These are phyloP conservation scores for Drosophila gaucha DNA, from an alignment of 2,888 invertebrate genomes.

Conservation along the genomic window DNA sequence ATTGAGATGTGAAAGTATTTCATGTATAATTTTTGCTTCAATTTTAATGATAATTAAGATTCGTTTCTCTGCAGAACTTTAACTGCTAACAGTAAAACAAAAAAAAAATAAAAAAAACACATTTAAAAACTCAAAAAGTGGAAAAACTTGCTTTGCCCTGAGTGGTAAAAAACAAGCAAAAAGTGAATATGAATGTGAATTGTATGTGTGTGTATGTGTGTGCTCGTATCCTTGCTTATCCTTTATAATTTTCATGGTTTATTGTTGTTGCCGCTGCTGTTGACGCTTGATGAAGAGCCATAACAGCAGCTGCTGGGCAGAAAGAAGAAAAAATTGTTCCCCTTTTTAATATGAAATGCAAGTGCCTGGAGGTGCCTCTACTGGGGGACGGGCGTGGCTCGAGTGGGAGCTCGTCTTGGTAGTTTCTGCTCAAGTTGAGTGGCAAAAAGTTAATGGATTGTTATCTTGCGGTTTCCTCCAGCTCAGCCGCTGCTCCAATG, in stretches of 20 bases:
- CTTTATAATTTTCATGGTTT: constrained; percentile 66
- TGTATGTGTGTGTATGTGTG: constrained; percentile 29
- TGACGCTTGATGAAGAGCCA: constrained; percentile 67
- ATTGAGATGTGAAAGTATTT: too few species aligned
- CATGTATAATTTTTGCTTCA: too few species aligned
- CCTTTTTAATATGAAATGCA: constrained; percentile 58
- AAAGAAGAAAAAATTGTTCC: constrained; percentile 30
- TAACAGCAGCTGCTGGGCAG: constrained; percentile 48
- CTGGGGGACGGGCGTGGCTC: neutral
- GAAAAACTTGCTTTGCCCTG: constrained; percentile 59
- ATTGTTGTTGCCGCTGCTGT: constrained; percentile 37
- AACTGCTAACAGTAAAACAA: constrained; percentile 2
- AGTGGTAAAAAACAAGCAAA: constrained; percentile 46
- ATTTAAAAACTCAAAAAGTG: constrained; percentile 61
- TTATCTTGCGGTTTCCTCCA: constrained; percentile 75
- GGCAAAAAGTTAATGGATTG: constrained; percentile 81
- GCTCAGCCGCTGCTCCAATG: constrained; percentile 31
- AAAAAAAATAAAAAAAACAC: constrained; percentile 35
- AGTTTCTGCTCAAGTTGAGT: constrained; percentile 67
- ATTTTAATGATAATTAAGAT: neutral
- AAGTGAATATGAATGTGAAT: constrained; percentile 50
- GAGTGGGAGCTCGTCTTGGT: constrained; percentile 19
- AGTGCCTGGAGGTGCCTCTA: constrained; percentile 57
- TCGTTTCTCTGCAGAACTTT: neutral
- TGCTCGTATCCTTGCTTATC: constrained; percentile 54